Evolutionary conservation across 2,797 vertebrate species (phyloP).

Genomic region (Craterocephalus amniculus): DNA sequence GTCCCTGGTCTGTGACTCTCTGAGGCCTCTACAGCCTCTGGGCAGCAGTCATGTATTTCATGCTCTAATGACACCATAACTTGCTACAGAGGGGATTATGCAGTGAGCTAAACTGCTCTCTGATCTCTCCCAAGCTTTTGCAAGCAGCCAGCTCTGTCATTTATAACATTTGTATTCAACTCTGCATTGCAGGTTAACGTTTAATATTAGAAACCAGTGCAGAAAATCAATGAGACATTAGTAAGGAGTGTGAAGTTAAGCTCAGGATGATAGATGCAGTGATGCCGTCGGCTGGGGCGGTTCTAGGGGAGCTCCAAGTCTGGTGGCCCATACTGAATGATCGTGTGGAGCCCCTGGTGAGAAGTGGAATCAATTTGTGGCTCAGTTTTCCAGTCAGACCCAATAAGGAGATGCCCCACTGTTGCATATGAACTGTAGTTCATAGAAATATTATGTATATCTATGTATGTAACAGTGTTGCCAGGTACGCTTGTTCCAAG

Average conservation of each 20-base stretch:
- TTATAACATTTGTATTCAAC: background rate
- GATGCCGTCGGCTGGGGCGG: too few species aligned
- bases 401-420: too few species aligned
- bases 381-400: too few species aligned
- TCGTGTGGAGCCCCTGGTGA: too few species aligned
- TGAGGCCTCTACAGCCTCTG: constrained; percentile 41
- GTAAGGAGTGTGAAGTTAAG: background rate
- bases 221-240: constrained; percentile 1
- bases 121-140: constrained; percentile 42
- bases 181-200: constrained; percentile 13
- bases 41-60: constrained; percentile 49
- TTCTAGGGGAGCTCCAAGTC: too few species aligned
- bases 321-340: too few species aligned
- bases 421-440: too few species aligned
- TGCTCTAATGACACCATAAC: constrained; percentile 59
- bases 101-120: constrained; percentile 58
- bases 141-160: constrained; percentile 5
- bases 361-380: too few species aligned
- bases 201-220: background rate
- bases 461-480: too few species aligned
- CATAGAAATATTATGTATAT: too few species aligned
- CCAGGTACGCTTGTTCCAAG: too few species aligned
- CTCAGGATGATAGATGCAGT: background rate
- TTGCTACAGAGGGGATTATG: constrained; percentile 51
- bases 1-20: constrained; percentile 28